Evolutionary conservation across 2,888 invertebrate genomes (phyloP).

Genomic region (Archips crataeganus): DNA sequence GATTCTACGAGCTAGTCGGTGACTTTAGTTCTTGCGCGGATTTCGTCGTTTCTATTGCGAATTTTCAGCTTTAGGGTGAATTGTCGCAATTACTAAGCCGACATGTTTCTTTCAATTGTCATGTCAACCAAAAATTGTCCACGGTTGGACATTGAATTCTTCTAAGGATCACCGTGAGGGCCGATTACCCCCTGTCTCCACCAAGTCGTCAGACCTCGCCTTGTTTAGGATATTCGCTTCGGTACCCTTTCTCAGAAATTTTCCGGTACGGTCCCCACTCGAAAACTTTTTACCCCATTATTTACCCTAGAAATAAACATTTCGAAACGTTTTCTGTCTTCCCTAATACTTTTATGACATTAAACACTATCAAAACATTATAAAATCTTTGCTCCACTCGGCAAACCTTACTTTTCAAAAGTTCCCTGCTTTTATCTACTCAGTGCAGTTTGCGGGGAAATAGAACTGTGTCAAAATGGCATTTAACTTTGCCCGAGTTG

Average conservation of each 20-base stretch:
- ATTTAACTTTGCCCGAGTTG: constrained; percentile 61
- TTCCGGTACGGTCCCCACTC: background rate
- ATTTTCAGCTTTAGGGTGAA: too few relatives aligned
- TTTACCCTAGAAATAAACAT: constrained; percentile 1
- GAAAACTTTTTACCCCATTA: background rate
- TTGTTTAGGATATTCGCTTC: background rate
- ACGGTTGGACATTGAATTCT: background rate
- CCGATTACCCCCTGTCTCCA: background rate
- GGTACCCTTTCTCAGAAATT: background rate
- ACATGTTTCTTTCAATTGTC: background rate
- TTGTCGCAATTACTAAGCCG: background rate
- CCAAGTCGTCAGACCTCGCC: background rate
- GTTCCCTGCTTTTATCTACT: constrained; percentile 51
- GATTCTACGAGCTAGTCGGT: too few relatives aligned
- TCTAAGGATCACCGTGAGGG: background rate
- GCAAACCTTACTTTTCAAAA: constrained; percentile 51
- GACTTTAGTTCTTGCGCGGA: too few relatives aligned
- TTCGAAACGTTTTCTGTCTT: constrained; percentile 4
- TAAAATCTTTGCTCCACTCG: constrained; percentile 46
- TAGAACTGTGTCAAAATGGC: constrained; percentile 63
- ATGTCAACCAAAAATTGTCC: background rate
- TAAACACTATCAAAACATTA: constrained; percentile 6
- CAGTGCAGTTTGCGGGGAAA: constrained; percentile 53
- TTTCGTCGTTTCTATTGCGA: too few relatives aligned
- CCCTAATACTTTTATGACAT: constrained; percentile 1